phyloP scores from a whole-genome alignment of 2,888 invertebrate species.

The Amblyjoppa proteus region DNA sequence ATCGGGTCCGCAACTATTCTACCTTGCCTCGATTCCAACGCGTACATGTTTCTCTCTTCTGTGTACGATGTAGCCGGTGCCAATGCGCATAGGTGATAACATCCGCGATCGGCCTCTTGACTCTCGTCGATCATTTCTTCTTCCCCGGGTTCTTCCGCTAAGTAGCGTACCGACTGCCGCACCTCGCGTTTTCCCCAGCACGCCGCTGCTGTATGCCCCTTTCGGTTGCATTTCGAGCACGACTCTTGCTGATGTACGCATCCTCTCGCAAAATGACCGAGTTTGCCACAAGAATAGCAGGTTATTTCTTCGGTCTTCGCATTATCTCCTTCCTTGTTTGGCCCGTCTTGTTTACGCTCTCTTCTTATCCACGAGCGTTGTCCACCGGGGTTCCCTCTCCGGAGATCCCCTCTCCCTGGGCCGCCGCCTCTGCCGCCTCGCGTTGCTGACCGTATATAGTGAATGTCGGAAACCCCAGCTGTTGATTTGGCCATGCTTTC shows the following conservation, averaged over 20 bases:
- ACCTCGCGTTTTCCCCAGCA: not conserved
- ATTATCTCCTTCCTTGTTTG: not conserved
- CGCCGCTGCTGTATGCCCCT: not conserved
- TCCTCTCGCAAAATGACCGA: not conserved
- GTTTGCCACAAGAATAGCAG: conserved; percentile 3
- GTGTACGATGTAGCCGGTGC: not conserved
- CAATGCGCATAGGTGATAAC: not conserved
- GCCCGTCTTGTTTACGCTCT: not conserved
- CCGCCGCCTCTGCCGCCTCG: not conserved
- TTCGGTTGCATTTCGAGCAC: not conserved
- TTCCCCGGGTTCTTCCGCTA: not conserved
- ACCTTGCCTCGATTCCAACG: not conserved
- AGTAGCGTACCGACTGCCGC: not conserved
- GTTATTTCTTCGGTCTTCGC: not conserved
- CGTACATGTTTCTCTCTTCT: not conserved
- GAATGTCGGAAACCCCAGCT: not conserved
- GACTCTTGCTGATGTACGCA: not conserved
- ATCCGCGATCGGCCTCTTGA: not conserved
- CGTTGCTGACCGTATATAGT: not conserved
- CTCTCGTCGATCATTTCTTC: not conserved
- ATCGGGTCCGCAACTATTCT: not conserved
- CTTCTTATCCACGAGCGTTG: not conserved
- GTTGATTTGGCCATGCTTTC: not conserved
- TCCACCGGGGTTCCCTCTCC: not conserved
- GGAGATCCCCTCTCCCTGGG: not conserved